Evolutionary conservation across 2,888 invertebrate species (phyloP), one percentile per base, ranked within the genome.

Genomic region (Macropis europaea): DNA sequence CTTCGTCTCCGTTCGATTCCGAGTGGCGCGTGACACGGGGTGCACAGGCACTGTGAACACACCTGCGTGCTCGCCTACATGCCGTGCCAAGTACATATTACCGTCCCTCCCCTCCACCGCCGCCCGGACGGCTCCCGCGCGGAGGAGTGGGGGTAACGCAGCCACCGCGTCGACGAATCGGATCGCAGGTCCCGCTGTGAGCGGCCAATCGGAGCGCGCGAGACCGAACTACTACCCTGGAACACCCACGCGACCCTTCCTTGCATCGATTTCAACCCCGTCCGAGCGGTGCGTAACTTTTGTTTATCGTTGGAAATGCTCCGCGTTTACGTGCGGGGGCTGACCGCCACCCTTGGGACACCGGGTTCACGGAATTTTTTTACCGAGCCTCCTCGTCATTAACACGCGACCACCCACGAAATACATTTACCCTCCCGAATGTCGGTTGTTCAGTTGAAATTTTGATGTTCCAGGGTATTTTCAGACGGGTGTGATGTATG

Each of bases 181-280:
- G 6, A 0, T 5, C 5, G 1, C 13, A 32, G 80, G 67, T 64
- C 68, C 60, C 50, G 70, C 26, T 24, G 26, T 26, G 15, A 19
- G 3, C 50, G 26, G 4, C 79, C 79, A 79, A 79, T 81, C 52
- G 13, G 6, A 4, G 2, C 2, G 0, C 3, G n/a, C 59, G 54
- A 63, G 47, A 78, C 73, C 73, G 42, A 72, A 76, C 17, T 59
- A 26, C 22, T 62, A 72, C 69, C 74, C 80, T 72, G 74, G 64
- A 76, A 80, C 82, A 82, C 80, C 82, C 74, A 82, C 82, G 82
- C 82, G 45, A 63, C 59, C 68, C 73, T 76, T 57, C 66, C 61
- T 45, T 52, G 66, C 82, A 80, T 80, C 77, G 80, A 80, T 80
- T 80, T 80, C 80, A 82, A 68, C 69, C 64, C 67, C 68, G 57